Base-by-base conservation (phyloP, 37 sponge, comb jelly and placozoan species). In the Crambe crambe region DNA sequence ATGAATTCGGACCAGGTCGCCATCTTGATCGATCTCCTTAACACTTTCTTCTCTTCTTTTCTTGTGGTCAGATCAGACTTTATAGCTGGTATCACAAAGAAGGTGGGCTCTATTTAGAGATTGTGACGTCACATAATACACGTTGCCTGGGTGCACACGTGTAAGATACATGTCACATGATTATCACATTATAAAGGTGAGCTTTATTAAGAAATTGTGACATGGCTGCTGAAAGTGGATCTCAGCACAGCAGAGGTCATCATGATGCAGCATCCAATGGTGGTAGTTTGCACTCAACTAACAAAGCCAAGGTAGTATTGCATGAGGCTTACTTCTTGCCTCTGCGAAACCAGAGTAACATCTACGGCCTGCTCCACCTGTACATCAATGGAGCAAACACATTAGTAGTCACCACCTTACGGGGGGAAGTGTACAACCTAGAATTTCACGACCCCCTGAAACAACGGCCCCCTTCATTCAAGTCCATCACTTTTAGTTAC, bases 1-100 rank as follows among this genome's bases (percentile, higher is more conserved):
- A 99, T 94, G 69, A 94, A 99, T 37, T 99, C 99, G 41, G 79
- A 75, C 80, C 89, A 95, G 9, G 99, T 96, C 3, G 94, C 77
- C 95, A 95, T 98, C 18, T 18, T 29, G 25, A 47, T 1, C 74
- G 4, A 56, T 27, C 32, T 27, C 20, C 42, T 27, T 68, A 21
- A 5, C 26, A 36, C 12, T 12, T 68, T 68, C 37, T 31, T 36
- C 39, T 3, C 17, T 12, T 36, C 12, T 36, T 22, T n/a, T n/a
- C n/a, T n/a, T 29, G 64, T 26, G 21, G 9, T 62, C 64, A 22
- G 26, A 62, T 8, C 17, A 62, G 17, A 8, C 26, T 25, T 37
- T 68, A 36, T 36, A 2, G 15, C 3, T 68, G 69, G 30, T 8
- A 20, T 29, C 36, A 37, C 69, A 32, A 62, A 47, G 5, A 42